Evolutionary conservation across 2,797 vertebrate genomes (phyloP), one percentile per base, ranked within the genome.

Genomic region (Botia almorhae): DNA sequence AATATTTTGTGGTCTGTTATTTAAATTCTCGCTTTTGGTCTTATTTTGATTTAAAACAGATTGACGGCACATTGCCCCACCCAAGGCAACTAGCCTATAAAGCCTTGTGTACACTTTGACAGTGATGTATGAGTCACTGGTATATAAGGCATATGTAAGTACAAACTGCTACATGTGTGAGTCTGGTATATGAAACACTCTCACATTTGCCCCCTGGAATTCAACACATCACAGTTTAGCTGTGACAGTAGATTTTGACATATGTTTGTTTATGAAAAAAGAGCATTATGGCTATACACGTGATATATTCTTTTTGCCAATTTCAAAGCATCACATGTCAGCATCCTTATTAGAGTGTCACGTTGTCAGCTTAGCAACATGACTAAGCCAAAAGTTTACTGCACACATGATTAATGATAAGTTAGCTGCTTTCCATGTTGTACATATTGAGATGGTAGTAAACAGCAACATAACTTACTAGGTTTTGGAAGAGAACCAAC

Each of bases 121-220:
- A 83, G 71, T 83, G 70, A 83, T 83, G 81, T 75, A 83, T 85
- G 81, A 75, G 75, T 72, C 74, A 21, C 67, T 33, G 50, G 13
- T 33, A 56, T 79, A 81, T 43, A 69, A 73, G 53, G 43, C 75
- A 63, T 60, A 75, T 81, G 79, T 79, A 69, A 72, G 12, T 81
- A 60, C 50, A 81, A 53, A 76, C 71, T 39, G 65, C 46, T 78
- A 63, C 69, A 78, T 67, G 46, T 85, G 65, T 69, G 65, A 67
- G 23, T 19, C 64, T 53, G 70, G 39, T 65, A 65, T 58, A 71
- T 51, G 36, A 29, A 82, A 82, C 69, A 56, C 56, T 70, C 56
- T 76, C 69, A 36, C 50, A 74, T 61, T 63, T 72, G 58, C 33
- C 46, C 61, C 26, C 53, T 75, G 46, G 48, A 76, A 78, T 71